Conservation (phyloP, 2,797 vertebrate species). For the Hydrocynus forskahlii region DNA sequence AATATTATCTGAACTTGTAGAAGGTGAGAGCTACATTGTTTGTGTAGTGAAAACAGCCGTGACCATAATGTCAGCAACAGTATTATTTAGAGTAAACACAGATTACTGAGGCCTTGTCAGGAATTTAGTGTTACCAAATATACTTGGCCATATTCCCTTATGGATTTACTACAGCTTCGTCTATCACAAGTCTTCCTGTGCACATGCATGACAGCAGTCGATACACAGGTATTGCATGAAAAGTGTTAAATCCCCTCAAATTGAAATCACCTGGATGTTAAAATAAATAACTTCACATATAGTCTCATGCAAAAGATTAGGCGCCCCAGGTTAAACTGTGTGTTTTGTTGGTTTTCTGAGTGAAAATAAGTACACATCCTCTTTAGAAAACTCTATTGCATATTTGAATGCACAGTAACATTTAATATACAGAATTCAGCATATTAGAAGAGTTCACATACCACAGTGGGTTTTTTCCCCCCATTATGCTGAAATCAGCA, state of each 20-base stretch:
- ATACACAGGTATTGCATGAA: not conserved
- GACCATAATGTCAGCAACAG: constrained; percentile 12
- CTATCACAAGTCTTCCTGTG: not conserved
- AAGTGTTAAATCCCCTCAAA: not conserved
- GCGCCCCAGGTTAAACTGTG: no score
- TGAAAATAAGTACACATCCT: no score
- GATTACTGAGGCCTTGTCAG: constrained; percentile 4
- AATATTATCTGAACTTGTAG: not conserved
- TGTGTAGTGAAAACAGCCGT: constrained; percentile 25
- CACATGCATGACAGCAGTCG: not conserved
- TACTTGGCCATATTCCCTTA: not conserved
- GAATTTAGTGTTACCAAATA: constrained; percentile 26
- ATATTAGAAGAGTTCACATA: no score
- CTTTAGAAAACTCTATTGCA: no score
- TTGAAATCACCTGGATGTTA: not conserved
- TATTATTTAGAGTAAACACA: constrained; percentile 33
- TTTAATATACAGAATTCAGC: no score
- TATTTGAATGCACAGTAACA: no score
- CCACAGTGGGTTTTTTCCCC: no score
- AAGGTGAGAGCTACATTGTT: not conserved
- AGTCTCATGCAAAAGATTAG: no score
- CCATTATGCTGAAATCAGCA: no score
- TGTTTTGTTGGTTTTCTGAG: no score
- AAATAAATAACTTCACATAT: not conserved
- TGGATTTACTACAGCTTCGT: constrained; percentile 26